Evolutionary conservation across 1,140 invertebrate species (phyloP), one percentile per base, ranked within the genome.

Genomic region (Apis mellifera): DNA sequence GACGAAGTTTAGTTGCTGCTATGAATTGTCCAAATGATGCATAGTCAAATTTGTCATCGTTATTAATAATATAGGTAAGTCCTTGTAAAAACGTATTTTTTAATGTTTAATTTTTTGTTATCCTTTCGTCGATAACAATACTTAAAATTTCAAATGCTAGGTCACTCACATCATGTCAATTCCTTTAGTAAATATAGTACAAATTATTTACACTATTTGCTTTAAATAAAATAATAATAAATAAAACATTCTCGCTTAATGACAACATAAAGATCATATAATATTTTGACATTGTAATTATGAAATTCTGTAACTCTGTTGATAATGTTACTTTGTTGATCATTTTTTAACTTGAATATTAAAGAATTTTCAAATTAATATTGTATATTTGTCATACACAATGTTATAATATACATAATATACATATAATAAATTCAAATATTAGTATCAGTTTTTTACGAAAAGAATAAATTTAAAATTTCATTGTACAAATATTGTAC

Each of bases 11-110:
- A 80, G 79, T 79, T 86, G 78, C 78, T 78, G 72, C 82, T 86
- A 86, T 86, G 81, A 88, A 89, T 79, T 89, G 83, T 84, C 73
- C 83, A 87, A 83, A 89, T 90, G 87, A 88, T 80, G 84, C 69
- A 74, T 81, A 84, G 69, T 77, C 76, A 62, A 78, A 86, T 85
- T 85, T 84, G 52, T 83, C 86, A 23, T 89, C 89, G 66, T 84
- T 85, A 66, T 69, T 87, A 75, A 54, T 64, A 57, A 84, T 66
- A 79, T 85, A 90, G 89, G 89, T 90, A 65, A 90, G 89, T 89
- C 26, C 15, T 13, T 15, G 8, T 5, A 62, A 81, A 21, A 66
- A 64, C 72, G 7, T 72, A 80, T 55, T 42, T 64, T n/a, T 66
- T 15, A 62, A 9, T 21, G 57, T 54, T 64, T 62, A 21, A 26